Conservation (phyloP, 2,797 vertebrate species). For the Chelidonichthys spinosus region DNA sequence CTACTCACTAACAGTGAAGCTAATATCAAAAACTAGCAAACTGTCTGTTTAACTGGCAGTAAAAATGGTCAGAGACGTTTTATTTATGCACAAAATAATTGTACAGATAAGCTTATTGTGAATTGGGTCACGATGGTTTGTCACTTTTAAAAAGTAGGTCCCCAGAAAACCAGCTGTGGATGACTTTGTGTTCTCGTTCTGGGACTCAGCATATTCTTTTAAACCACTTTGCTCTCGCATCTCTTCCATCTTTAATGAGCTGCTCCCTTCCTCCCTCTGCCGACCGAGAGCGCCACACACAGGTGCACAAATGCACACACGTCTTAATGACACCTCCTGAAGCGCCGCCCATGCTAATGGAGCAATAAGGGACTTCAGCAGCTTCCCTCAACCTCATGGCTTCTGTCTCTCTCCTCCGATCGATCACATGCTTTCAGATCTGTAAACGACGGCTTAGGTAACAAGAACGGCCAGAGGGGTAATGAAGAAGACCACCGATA, state of each 20-base stretch:
- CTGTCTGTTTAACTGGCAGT: neutral
- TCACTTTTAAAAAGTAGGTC: neutral
- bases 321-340: conserved; percentile 61
- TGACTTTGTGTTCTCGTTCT: conserved; percentile 6
- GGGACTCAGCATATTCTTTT: neutral
- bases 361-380: conserved; percentile 46
- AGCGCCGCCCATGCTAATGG: conserved; percentile 61
- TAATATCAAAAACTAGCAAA: neutral
- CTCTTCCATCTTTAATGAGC: conserved; percentile 53
- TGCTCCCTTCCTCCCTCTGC: conserved; percentile 20
- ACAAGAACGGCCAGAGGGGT: conserved; percentile 61
- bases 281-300: conserved; percentile 7
- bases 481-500: conserved; percentile 75
- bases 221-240: conserved; percentile 18
- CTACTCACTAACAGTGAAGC: neutral
- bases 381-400: conserved; percentile 37
- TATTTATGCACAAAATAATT: neutral
- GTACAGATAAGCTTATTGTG: neutral
- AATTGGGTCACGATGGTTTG: neutral
- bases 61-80: neutral
- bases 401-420: conserved; percentile 53
- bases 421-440: conserved; percentile 76
- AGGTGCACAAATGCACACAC: conserved; percentile 26
- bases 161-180: neutral
- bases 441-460: conserved; percentile 71